These are phyloP conservation scores for Zaprionus lachaisei DNA, from an alignment of 1,140 invertebrate species.

Conservation along the genomic window DNA sequence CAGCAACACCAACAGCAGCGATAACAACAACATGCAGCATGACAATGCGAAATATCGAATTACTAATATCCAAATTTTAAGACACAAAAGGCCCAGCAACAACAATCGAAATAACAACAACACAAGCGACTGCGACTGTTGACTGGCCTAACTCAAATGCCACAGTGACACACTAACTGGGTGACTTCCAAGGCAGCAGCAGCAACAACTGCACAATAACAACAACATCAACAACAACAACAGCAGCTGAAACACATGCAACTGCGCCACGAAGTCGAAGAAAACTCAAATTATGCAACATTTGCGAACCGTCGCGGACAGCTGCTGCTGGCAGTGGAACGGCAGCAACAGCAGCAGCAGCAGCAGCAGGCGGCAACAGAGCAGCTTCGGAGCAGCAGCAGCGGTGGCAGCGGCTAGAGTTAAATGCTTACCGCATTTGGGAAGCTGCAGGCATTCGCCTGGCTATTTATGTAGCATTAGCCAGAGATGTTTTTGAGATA, in stretches of 20 bases:
- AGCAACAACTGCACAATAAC: slow-evolving; percentile 35
- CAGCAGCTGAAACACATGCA: slow-evolving; percentile 27
- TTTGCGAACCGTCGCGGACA: slow-evolving; percentile 46
- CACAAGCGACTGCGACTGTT: slow-evolving; percentile 31
- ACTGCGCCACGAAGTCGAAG: slow-evolving; percentile 41
- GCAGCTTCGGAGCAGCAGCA: background rate
- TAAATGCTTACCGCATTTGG: slow-evolving; percentile 52
- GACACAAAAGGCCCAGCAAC: slow-evolving; percentile 48
- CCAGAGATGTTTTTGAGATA: slow-evolving; percentile 45
- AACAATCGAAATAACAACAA: slow-evolving; percentile 21
- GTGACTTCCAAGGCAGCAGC: slow-evolving; percentile 65
- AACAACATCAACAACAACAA: slow-evolving; percentile 40
- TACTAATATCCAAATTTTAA: slow-evolving; percentile 67
- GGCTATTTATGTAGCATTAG: slow-evolving; percentile 43
- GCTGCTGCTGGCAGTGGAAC: slow-evolving; percentile 53
- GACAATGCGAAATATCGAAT: slow-evolving; percentile 67
- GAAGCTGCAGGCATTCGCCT: slow-evolving; percentile 42
- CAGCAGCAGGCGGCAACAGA: background rate
- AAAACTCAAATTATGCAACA: slow-evolving; percentile 70
- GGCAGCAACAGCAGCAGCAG: slow-evolving; percentile 8
- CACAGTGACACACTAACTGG: slow-evolving; percentile 78
- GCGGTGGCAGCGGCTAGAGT: slow-evolving; percentile 10
- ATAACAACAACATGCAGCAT: slow-evolving; percentile 35
- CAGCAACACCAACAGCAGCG: slow-evolving; percentile 23
- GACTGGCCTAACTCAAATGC: slow-evolving; percentile 58